A percentile compares a stretch with the other conserved stretches of the same genome.
phyloP scores from a whole-genome alignment of 1,140 invertebrate species.

The Ceratina japonica region DNA sequence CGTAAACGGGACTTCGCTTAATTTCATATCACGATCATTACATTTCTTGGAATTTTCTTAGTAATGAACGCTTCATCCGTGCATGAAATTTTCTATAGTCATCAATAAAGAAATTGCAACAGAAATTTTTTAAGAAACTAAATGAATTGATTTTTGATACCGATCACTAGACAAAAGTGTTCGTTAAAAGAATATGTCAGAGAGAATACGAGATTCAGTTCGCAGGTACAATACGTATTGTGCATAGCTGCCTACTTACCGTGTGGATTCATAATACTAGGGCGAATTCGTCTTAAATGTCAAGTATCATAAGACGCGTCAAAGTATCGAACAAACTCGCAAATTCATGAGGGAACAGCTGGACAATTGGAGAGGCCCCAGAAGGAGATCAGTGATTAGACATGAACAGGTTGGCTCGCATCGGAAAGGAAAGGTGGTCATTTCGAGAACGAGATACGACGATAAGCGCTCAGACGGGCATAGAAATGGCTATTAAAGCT shows the following conservation, averaged over 20 bases:
- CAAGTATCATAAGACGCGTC: constrained; percentile 8
- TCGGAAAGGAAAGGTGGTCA: constrained; percentile 2
- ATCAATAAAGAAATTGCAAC: too few relatives aligned
- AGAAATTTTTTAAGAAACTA: too few relatives aligned
- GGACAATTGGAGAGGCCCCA: neutral
- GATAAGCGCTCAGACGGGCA: constrained; percentile 17
- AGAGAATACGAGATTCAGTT: too few relatives aligned
- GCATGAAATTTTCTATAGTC: too few relatives aligned
- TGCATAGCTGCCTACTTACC: neutral
- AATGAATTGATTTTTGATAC: too few relatives aligned
- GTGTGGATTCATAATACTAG: neutral
- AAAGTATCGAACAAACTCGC: neutral
- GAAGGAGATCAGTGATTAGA: constrained; percentile 7
- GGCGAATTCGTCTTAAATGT: neutral
- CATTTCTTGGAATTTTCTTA: neutral
- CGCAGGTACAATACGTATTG: too few relatives aligned
- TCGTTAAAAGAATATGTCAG: too few relatives aligned
- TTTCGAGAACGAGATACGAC: constrained; percentile 15
- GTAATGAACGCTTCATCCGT: neutral
- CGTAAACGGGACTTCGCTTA: neutral
- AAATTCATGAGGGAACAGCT: constrained; percentile 3
- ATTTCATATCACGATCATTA: neutral
- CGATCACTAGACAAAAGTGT: too few relatives aligned
- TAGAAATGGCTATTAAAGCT: neutral
- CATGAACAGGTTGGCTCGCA: neutral